These are phyloP conservation scores for Eulemur rufifrons DNA, from an alignment of 2,113 vertebrate species.

Conservation along the genomic window DNA sequence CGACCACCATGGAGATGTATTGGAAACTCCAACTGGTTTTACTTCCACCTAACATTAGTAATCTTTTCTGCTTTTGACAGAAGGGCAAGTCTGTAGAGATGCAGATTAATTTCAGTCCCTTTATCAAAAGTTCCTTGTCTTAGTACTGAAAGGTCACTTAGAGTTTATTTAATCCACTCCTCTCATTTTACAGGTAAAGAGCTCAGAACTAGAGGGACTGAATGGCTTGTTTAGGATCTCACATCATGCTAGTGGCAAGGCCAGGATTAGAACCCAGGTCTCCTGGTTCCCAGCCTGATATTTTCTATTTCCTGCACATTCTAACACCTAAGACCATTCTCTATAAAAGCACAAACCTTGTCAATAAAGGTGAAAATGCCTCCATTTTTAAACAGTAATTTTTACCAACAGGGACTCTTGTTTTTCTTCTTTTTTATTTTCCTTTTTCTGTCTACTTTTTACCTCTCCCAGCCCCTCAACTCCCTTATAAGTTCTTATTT, in stretches of 20 bases:
- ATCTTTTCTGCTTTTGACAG: constrained; percentile 39
- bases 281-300: neutral
- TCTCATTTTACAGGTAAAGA: constrained; percentile 12
- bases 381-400: neutral
- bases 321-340: neutral
- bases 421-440: constrained; percentile 5
- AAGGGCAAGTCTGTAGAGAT: neutral
- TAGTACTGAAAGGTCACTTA: neutral
- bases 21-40: constrained; percentile 48
- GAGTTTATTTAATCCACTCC: neutral
- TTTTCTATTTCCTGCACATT: neutral
- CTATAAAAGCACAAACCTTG: constrained; percentile 36
- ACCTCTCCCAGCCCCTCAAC: neutral
- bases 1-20: rapidly evolving
- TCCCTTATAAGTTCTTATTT: neutral
- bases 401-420: neutral
- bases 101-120: neutral
- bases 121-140: neutral
- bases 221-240: neutral
- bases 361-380: neutral
- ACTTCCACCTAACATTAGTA: neutral
- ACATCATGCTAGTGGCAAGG: neutral
- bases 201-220: neutral
- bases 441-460: constrained; percentile 32
- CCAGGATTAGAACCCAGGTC: neutral